These are phyloP conservation scores for Tricholaema leucomelas DNA, from an alignment of 2,113 vertebrate genomes.

Conservation along the genomic window DNA sequence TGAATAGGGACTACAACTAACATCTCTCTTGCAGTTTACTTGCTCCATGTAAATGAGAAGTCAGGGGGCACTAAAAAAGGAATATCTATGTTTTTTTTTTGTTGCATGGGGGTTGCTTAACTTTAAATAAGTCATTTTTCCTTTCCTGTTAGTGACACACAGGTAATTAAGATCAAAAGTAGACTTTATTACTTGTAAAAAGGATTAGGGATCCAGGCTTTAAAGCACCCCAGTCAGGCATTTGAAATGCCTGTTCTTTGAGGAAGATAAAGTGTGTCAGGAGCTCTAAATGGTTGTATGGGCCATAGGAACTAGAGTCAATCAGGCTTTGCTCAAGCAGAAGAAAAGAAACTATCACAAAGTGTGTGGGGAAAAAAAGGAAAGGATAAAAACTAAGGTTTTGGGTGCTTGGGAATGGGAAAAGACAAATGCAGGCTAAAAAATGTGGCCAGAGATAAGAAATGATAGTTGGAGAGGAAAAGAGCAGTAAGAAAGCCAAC, in stretches of 20 bases:
- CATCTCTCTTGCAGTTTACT: not conserved
- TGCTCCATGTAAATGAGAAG: not conserved
- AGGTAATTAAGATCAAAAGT: not conserved
- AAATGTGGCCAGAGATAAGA: not conserved
- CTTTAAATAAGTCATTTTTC: slow-evolving; percentile 2
- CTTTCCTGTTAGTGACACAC: not conserved
- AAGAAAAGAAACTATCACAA: not conserved
- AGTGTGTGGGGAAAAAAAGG: not conserved
- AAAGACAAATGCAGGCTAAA: not conserved
- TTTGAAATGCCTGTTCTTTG: not conserved
- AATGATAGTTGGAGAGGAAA: not conserved
- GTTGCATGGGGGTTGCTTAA: not conserved
- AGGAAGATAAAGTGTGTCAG: not conserved
- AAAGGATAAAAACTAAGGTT: not conserved
- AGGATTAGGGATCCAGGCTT: not conserved
- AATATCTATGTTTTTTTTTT: not conserved
- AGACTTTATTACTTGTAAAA: not conserved
- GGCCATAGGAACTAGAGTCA: not conserved
- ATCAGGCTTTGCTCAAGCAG: not conserved
- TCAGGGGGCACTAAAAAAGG: not conserved
- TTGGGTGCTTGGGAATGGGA: not conserved
- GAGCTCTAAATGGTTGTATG: not conserved
- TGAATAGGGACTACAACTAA: not conserved
- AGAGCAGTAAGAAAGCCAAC: not conserved
- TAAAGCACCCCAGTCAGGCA: not conserved